A percentile compares a stretch with the other conserved stretches of the same genome.
Evolutionary conservation across 2,797 vertebrate genomes (phyloP).

Genomic region (Kryptolebias ocellatus): DNA sequence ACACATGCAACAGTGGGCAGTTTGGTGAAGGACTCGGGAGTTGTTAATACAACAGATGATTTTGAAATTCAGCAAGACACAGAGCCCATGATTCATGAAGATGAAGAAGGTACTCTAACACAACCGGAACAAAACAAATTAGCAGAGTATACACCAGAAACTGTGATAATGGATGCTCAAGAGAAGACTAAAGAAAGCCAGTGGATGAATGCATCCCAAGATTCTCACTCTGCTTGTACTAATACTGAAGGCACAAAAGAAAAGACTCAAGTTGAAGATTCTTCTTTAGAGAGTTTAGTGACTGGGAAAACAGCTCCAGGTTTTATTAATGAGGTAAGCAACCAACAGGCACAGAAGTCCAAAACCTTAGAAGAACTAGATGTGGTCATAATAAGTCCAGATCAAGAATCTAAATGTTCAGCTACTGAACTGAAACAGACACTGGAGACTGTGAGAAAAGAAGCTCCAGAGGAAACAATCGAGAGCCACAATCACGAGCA

Average conservation of each 20-base stretch:
- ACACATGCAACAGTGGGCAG: neutral
- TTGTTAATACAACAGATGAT: neutral
- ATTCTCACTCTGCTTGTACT: neutral
- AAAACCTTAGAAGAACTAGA: accelerated
- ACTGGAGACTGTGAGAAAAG: neutral
- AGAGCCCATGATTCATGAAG: neutral
- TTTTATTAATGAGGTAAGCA: neutral
- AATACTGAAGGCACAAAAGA: neutral
- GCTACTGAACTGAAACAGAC: neutral
- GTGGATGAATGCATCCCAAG: conserved; percentile 1
- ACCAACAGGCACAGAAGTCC: neutral
- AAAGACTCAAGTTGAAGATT: neutral
- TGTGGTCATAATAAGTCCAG: neutral
- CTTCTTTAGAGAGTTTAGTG: neutral
- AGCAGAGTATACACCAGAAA: conserved; percentile 1
- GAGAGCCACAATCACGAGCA: neutral
- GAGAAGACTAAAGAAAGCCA: neutral
- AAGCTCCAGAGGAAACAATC: neutral
- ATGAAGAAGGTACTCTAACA: neutral
- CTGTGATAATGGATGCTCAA: neutral
- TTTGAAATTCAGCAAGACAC: neutral
- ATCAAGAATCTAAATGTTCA: neutral
- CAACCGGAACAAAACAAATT: neutral
- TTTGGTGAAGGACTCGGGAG: neutral
- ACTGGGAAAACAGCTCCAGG: neutral